Percentiles rank a stretch among this genome's conserved stretches.
phyloP scores from a whole-genome alignment of 2,797 vertebrate species.

The Centropyge bicolor region DNA sequence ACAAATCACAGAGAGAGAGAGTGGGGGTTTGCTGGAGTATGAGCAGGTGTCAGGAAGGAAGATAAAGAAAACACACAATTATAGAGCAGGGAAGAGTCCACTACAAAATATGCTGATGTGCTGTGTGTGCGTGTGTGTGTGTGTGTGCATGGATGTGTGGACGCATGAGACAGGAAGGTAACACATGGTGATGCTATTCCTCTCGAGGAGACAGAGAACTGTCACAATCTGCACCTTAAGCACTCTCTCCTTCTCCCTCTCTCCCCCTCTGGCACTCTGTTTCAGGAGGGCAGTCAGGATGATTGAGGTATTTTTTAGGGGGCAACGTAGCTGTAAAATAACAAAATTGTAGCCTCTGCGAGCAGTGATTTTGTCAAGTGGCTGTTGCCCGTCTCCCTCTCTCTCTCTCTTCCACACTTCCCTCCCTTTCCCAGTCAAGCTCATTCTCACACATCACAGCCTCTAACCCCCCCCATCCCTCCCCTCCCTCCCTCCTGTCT shows the following conservation, averaged over 20 bases:
- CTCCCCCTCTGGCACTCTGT: conserved; percentile 34
- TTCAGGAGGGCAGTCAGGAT: conserved; percentile 57
- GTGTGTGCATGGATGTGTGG: conserved; percentile 20
- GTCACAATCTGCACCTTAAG: conserved; percentile 78
- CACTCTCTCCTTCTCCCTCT: conserved; percentile 42
- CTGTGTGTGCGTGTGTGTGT: conserved; percentile 31
- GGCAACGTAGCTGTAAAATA: conserved; percentile 48
- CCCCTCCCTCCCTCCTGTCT: conserved; percentile 20
- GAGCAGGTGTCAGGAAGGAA: conserved; percentile 40
- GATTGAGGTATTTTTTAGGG: conserved; percentile 25
- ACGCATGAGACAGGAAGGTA: conserved; percentile 49
- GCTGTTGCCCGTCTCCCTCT: conserved; percentile 58
- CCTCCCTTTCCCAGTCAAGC: conserved; percentile 60
- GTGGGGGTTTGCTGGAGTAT: conserved; percentile 38
- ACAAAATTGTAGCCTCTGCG: conserved; percentile 56
- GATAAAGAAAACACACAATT: conserved; percentile 50
- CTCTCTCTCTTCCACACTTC: conserved; percentile 59
- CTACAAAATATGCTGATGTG: conserved; percentile 58
- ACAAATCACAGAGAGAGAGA: conserved; percentile 41
- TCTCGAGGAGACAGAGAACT: conserved; percentile 77
- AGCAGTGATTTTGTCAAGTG: conserved; percentile 66
- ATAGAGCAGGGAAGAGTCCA: conserved; percentile 44
- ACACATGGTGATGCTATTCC: conserved; percentile 68
- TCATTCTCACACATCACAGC: conserved; percentile 71
- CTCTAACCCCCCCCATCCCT: conserved; percentile 31